Percentiles rank a stretch among this genome's conserved stretches.
Conservation (phyloP, 1,140 invertebrate species). For the Solenopsis invicta region DNA sequence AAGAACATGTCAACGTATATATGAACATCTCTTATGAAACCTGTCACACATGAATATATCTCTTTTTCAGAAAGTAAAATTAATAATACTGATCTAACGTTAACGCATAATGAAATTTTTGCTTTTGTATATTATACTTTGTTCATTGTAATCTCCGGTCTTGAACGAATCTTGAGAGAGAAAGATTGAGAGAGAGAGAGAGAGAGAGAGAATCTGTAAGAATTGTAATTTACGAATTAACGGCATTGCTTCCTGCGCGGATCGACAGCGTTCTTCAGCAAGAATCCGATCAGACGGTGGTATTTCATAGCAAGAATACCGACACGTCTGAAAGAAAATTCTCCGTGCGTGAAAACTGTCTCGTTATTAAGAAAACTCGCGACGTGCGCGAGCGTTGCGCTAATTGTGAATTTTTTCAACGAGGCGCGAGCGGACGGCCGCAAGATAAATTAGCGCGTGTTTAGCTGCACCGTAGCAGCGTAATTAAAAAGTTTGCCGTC, state of each 20-base stretch:
- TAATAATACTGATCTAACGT: neutral
- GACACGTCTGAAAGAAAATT: constrained; percentile 25
- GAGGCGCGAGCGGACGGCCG: neutral
- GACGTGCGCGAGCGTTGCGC: constrained; percentile 1
- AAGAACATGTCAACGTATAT: neutral
- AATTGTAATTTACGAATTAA: constrained; percentile 34
- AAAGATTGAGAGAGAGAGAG: too few species aligned
- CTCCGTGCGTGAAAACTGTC: neutral
- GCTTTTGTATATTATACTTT: neutral
- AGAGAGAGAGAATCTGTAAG: too few species aligned
- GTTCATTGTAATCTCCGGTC: neutral
- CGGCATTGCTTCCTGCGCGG: neutral
- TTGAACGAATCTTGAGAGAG: neutral
- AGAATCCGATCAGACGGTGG: constrained; percentile 12
- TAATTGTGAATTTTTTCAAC: constrained; percentile 35
- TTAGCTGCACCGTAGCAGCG: constrained; percentile 32
- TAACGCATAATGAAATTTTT: constrained; percentile 9
- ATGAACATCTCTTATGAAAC: neutral
- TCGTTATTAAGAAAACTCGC: constrained; percentile 3
- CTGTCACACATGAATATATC: neutral
- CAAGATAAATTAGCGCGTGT: constrained; percentile 39
- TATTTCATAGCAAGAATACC: constrained; percentile 17
- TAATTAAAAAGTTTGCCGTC: constrained; percentile 60
- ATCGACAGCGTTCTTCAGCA: neutral
- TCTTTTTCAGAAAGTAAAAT: neutral